A percentile compares a stretch with the other conserved stretches of the same genome.
Evolutionary conservation across 2,797 vertebrate genomes (phyloP).

Genomic region (Myiotriccus ornatus): DNA sequence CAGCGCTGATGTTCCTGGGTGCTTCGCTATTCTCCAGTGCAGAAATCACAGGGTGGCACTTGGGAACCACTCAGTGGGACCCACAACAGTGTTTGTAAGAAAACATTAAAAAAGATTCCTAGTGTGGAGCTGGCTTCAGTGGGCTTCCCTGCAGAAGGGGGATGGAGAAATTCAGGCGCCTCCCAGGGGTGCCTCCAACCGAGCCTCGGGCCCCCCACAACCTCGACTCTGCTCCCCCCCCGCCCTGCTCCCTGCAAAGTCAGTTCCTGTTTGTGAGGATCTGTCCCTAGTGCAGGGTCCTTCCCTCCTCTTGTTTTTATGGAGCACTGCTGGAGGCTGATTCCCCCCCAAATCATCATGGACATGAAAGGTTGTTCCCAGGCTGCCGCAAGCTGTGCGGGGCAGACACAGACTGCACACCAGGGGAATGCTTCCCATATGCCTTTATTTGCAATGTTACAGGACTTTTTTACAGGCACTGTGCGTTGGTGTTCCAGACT

Average conservation of each 20-base stretch:
- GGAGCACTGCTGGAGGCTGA: background rate
- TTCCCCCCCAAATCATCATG: background rate
- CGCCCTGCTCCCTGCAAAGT: background rate
- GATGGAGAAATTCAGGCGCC: background rate
- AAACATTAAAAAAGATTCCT: background rate
- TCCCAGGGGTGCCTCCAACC: rapidly evolving
- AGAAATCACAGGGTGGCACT: background rate
- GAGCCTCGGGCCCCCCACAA: background rate
- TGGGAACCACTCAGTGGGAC: rapidly evolving
- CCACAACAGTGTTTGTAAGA: rapidly evolving
- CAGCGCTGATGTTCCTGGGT: background rate
- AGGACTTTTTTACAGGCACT: constrained; percentile 60
- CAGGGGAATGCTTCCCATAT: constrained; percentile 47
- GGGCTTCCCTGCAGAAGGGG: background rate
- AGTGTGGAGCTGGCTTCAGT: background rate
- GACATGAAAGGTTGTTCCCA: background rate
- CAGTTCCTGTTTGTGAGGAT: background rate
- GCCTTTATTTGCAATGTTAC: constrained; percentile 75
- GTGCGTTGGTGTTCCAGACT: constrained; percentile 28
- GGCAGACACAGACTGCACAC: background rate
- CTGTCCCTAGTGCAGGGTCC: background rate
- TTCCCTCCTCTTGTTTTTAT: background rate
- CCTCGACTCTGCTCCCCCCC: background rate
- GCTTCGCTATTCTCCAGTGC: background rate
- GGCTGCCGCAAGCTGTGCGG: background rate